Conservation (phyloP, 2,888 invertebrate species). For the Hyposoter didymator region DNA sequence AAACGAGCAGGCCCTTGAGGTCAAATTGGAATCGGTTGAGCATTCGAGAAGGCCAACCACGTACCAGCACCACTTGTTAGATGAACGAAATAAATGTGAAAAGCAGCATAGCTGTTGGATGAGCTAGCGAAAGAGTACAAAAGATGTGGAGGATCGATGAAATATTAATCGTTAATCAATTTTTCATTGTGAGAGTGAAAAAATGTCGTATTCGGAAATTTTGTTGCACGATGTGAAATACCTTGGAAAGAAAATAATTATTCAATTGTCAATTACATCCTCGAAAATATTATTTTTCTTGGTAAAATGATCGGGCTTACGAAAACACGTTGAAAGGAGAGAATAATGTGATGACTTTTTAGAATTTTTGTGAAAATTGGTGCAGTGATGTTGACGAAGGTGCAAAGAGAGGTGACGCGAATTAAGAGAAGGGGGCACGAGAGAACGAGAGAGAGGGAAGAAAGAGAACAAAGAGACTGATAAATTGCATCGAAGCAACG, state of each 20-base stretch:
- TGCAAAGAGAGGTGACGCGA: background rate
- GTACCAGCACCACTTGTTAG: background rate
- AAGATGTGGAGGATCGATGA: background rate
- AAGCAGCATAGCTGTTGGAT: background rate
- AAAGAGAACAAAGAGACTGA: slow-evolving; percentile 70
- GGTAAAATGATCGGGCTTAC: background rate
- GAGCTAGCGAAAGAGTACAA: background rate
- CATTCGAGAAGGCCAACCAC: slow-evolving; percentile 37
- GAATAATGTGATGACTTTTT: background rate
- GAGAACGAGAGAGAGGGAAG: background rate
- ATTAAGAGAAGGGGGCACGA: background rate
- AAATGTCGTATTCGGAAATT: background rate
- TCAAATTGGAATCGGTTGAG: slow-evolving; percentile 54
- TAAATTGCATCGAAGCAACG: slow-evolving; percentile 52
- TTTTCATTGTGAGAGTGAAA: background rate
- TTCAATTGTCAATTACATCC: slow-evolving; percentile 24
- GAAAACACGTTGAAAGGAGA: background rate
- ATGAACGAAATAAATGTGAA: background rate
- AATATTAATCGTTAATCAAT: background rate
- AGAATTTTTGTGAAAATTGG: background rate
- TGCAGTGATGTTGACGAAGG: background rate
- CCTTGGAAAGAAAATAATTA: slow-evolving; percentile 6
- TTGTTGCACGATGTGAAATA: background rate
- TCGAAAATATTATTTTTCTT: background rate
- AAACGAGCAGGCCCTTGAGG: slow-evolving; percentile 53